phyloP scores from a whole-genome alignment of 1,140 invertebrate genomes.

The Pemphigus obesinymphae region DNA sequence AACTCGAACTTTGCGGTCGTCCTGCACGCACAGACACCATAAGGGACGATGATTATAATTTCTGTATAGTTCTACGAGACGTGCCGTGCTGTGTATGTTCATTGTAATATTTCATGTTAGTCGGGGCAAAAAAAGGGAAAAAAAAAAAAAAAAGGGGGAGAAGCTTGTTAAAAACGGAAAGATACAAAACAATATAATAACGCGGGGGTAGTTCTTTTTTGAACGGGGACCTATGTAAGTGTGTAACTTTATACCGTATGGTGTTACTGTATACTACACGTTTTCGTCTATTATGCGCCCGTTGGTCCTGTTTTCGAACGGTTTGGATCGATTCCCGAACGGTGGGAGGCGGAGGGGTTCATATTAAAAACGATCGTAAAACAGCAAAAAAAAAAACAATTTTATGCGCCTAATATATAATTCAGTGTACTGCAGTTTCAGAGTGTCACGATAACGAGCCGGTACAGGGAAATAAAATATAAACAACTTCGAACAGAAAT shows the following conservation, averaged over 20 bases:
- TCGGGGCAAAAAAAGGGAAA: too few relatives aligned
- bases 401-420: background rate
- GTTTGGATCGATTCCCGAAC: slow-evolving; percentile 6
- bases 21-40: background rate
- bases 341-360: too few relatives aligned
- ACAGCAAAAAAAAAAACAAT: background rate
- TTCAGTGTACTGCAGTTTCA: background rate
- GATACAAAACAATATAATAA: slow-evolving; percentile 16
- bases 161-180: slow-evolving; percentile 31
- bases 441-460: background rate
- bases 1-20: slow-evolving; percentile 1
- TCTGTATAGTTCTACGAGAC: background rate
- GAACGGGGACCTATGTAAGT: background rate
- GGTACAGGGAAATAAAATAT: too few relatives aligned
- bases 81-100: background rate
- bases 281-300: background rate
- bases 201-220: background rate
- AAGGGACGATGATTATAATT: background rate
- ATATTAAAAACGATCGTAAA: slow-evolving; percentile 5
- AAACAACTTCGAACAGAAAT: background rate
- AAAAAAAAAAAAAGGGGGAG: background rate
- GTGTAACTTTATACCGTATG: slow-evolving; percentile 25
- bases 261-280: background rate
- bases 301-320: background rate
- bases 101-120: background rate